Base-by-base conservation (phyloP, 2,888 invertebrate species). In the Chalcis sispes region DNA sequence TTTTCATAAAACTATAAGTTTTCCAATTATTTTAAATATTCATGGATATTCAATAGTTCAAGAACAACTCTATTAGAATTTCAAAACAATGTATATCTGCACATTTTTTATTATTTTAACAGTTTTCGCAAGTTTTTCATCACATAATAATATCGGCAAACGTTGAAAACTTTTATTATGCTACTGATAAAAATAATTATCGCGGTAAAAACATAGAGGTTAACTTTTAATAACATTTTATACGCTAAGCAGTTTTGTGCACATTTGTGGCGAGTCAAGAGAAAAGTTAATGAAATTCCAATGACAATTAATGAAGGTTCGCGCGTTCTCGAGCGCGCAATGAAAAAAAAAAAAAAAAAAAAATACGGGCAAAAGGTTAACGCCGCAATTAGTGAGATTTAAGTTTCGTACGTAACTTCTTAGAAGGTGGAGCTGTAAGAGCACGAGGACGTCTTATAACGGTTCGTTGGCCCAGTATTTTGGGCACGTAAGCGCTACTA, bases 401-500 rank as follows among this genome's bases (percentile, higher is more conserved):
- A 72, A 64, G 56, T 32, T 18, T n/a, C 62, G 54, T 36, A 50
- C 36, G 52, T 36, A 46, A 59, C 13, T 70, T 70, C 36, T 36
- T 36, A 10, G 36, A 36, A 36, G 15, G 46, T 7, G 46, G 46
- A n/a, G 52, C 52, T 13, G 67, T 18, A 32, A 42, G 52, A 52
- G 62, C 62, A 7, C 15, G 25, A 40, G 50, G 27, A 18, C 42
- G 62, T 42, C 62, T 72, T 72, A 62, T 61, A 61, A 59, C 62
- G 27, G 27, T 61, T 52, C 3, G 27, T 27, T 36, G 54, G 42
- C 52, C 42, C 54, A 62, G 64, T 72, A 64, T 62, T 72, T 75
- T 69, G 79, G 81, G 79, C 80, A 40, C 54, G 42, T 72, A 62
- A 72, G 78, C 59, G 72, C 77, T 77, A 77, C 77, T 77, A 78